A percentile compares a stretch with the other conserved stretches of the same genome.
phyloP scores from a whole-genome alignment of 2,797 vertebrate species.

The Spizella passerina region DNA sequence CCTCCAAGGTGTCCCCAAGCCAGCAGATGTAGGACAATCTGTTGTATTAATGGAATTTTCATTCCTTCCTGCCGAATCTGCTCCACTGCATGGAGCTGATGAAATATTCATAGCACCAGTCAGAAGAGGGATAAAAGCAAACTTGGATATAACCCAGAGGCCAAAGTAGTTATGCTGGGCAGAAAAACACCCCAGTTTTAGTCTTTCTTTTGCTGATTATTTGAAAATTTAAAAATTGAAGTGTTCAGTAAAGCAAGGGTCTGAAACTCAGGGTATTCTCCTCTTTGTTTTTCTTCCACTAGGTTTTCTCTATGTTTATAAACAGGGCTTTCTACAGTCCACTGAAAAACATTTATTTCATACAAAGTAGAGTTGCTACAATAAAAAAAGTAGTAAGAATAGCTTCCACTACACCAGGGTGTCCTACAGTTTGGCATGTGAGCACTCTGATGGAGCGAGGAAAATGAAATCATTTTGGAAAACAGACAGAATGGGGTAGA shows the following conservation, averaged over 20 bases:
- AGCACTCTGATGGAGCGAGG: background rate
- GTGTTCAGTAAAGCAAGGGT: background rate
- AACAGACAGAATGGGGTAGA: background rate
- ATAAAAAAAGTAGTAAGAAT: background rate
- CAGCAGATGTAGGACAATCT: constrained; percentile 15
- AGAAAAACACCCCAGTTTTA: background rate
- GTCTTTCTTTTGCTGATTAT: background rate
- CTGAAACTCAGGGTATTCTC: background rate
- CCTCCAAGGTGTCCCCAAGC: constrained; percentile 19
- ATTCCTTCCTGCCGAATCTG: constrained; percentile 27
- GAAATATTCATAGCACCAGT: constrained; percentile 57
- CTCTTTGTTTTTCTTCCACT: background rate
- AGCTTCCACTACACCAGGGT: background rate
- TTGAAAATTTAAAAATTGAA: background rate
- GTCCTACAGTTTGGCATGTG: background rate
- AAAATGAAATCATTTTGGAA: background rate
- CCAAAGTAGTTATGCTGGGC: background rate
- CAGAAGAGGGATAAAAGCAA: constrained; percentile 57
- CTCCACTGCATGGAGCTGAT: constrained; percentile 4
- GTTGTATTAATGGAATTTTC: constrained; percentile 6
- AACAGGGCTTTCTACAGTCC: background rate
- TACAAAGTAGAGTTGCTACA: background rate
- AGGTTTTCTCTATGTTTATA: background rate
- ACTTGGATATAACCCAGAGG: constrained; percentile 26
- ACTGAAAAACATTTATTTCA: background rate